Percentiles rank a stretch among this genome's conserved stretches.
Conservation (phyloP, 2,888 invertebrate genomes). For the Thera britannica region DNA sequence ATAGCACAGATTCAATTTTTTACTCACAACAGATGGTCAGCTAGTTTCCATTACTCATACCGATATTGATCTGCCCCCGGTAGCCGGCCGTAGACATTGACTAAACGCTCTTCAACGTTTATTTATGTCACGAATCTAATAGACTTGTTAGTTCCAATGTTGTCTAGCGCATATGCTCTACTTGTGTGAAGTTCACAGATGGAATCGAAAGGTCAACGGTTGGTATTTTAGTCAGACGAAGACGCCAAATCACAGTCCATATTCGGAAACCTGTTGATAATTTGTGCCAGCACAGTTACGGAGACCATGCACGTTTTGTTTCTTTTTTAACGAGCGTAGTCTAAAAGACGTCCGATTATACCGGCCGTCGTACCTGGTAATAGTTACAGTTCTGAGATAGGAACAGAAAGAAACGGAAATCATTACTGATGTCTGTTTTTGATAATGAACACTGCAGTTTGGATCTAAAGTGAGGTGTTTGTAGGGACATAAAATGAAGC, state of each 20-base stretch:
- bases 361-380: no score
- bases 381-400: no score
- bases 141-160: constrained; percentile 36
- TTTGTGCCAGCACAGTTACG: background rate
- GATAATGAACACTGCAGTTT: no score
- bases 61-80: constrained; percentile 45
- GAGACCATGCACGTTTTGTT: background rate
- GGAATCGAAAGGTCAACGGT: background rate
- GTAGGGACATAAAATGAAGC: no score
- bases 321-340: background rate
- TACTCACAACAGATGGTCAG: constrained; percentile 32
- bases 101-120: constrained; percentile 53
- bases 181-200: background rate
- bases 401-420: no score
- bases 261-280: background rate
- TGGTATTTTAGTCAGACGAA: no score
- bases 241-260: no score
- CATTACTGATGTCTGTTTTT: no score
- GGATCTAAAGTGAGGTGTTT: no score
- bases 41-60: constrained; percentile 39
- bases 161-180: background rate
- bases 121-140: constrained; percentile 50
- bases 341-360: no score
- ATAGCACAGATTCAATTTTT: constrained; percentile 30
- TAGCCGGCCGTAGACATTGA: constrained; percentile 58